These are phyloP conservation scores for Malacoctenus gilli DNA, from an alignment of 2,797 vertebrate genomes.

Conservation along the genomic window DNA sequence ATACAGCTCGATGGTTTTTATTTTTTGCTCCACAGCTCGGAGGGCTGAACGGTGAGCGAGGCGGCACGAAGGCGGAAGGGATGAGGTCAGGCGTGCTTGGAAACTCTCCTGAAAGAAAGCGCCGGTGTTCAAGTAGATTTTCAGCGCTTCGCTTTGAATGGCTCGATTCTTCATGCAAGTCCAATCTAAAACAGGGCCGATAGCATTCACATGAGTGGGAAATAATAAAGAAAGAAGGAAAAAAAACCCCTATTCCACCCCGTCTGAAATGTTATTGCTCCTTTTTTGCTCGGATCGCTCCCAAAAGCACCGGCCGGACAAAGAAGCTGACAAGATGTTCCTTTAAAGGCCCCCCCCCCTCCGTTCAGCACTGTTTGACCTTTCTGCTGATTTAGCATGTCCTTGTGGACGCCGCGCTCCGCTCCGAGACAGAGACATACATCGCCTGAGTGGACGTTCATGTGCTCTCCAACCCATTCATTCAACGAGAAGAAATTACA, in stretches of 20 bases:
- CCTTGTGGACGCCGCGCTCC: slow-evolving; percentile 43
- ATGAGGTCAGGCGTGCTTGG: slow-evolving; percentile 2
- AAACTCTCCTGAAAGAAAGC: slow-evolving; percentile 23
- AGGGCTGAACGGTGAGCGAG: neutral
- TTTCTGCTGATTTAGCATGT: slow-evolving; percentile 66
- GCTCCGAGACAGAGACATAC: slow-evolving; percentile 50
- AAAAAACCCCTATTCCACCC: slow-evolving; percentile 19
- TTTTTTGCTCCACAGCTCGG: neutral
- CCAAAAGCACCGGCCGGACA: slow-evolving; percentile 42
- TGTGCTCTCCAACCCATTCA: slow-evolving; percentile 51
- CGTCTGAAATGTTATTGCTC: slow-evolving; percentile 35
- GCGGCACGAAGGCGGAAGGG: neutral
- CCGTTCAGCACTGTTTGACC: slow-evolving; percentile 48
- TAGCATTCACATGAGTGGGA: slow-evolving; percentile 24
- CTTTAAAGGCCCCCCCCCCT: slow-evolving; percentile 25
- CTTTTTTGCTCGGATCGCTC: slow-evolving; percentile 16
- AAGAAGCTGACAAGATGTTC: slow-evolving; percentile 40
- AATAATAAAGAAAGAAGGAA: slow-evolving; percentile 1
- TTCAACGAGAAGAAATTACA: slow-evolving; percentile 64
- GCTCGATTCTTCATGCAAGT: neutral
- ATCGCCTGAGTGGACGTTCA: slow-evolving; percentile 38
- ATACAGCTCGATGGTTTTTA: neutral
- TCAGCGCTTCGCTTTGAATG: slow-evolving; percentile 20
- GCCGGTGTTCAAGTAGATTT: slow-evolving; percentile 9
- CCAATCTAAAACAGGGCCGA: slow-evolving; percentile 14